These are phyloP conservation scores for Acanthisitta chloris DNA, from an alignment of 2,113 vertebrate species.

Conservation along the genomic window DNA sequence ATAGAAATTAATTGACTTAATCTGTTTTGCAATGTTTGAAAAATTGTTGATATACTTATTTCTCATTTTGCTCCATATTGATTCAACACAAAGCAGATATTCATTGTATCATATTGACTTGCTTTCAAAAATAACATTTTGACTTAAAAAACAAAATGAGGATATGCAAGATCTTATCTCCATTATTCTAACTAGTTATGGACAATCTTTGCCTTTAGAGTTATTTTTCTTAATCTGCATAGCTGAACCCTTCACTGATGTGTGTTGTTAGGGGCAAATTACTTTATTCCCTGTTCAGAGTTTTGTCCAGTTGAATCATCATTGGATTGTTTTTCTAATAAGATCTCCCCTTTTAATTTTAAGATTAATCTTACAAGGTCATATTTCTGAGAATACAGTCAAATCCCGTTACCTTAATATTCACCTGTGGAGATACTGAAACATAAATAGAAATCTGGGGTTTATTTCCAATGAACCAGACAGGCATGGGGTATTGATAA, in stretches of 20 bases:
- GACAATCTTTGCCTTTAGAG: not conserved
- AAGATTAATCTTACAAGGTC: not conserved
- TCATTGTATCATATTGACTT: not conserved
- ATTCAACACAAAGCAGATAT: not conserved
- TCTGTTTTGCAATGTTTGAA: not conserved
- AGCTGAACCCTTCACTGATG: not conserved
- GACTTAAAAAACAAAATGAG: not conserved
- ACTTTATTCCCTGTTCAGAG: not conserved
- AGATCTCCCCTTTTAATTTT: not conserved
- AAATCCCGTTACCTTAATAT: not conserved
- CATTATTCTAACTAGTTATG: not conserved
- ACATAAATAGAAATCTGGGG: fast-evolving
- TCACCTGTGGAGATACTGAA: not conserved
- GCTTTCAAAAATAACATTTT: not conserved
- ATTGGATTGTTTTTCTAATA: not conserved
- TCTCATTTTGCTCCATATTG: not conserved
- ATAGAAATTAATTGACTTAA: not conserved
- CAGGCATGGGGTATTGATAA: not conserved
- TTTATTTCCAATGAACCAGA: not conserved
- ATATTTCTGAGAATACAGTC: not conserved
- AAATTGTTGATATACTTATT: not conserved
- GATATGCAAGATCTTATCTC: not conserved
- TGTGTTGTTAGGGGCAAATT: not conserved
- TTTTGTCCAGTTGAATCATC: not conserved
- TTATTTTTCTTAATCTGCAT: not conserved